These are phyloP conservation scores for Lordiphosa collinella DNA, from an alignment of 1,140 invertebrate species.

Conservation along the genomic window DNA sequence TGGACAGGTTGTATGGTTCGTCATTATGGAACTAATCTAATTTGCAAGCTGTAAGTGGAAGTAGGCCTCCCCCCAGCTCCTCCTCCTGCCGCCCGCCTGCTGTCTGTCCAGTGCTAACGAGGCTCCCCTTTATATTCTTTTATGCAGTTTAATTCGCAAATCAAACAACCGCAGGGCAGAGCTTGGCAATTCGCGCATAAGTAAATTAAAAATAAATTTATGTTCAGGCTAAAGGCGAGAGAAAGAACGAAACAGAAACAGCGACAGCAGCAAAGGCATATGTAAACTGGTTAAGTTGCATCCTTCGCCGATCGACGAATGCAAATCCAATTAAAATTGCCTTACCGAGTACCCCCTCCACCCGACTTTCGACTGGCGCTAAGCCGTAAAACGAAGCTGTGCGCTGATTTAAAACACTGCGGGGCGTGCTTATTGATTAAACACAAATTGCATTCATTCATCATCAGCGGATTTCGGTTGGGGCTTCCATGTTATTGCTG, in stretches of 20 bases:
- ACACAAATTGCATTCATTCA: conserved; percentile 76
- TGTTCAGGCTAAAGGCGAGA: conserved; percentile 45
- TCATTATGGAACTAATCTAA: conserved; percentile 61
- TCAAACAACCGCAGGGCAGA: conserved; percentile 70
- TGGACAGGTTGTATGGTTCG: neutral
- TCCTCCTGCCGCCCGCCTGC: neutral
- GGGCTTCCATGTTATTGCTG: conserved; percentile 23
- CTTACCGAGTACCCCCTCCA: conserved; percentile 9
- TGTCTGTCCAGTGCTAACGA: conserved; percentile 42
- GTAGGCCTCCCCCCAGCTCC: neutral
- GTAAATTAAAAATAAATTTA: conserved; percentile 78
- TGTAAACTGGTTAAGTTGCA: conserved; percentile 43
- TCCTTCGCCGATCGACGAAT: conserved; percentile 39
- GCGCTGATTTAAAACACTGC: conserved; percentile 76
- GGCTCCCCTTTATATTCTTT: conserved; percentile 21
- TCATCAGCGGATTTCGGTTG: conserved; percentile 37
- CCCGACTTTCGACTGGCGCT: conserved; percentile 52
- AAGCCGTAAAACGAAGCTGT: conserved; percentile 74
- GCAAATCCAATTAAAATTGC: conserved; percentile 75
- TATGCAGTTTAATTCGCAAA: conserved; percentile 71
- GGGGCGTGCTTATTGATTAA: conserved; percentile 76
- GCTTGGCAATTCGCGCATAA: conserved; percentile 65
- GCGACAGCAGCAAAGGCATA: conserved; percentile 4
- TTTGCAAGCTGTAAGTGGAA: conserved; percentile 61
- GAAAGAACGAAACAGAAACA: neutral